Percentiles rank a stretch among this genome's conserved stretches.
Conservation (phyloP, 2,888 invertebrate genomes). For the Alloplasta piceator region DNA sequence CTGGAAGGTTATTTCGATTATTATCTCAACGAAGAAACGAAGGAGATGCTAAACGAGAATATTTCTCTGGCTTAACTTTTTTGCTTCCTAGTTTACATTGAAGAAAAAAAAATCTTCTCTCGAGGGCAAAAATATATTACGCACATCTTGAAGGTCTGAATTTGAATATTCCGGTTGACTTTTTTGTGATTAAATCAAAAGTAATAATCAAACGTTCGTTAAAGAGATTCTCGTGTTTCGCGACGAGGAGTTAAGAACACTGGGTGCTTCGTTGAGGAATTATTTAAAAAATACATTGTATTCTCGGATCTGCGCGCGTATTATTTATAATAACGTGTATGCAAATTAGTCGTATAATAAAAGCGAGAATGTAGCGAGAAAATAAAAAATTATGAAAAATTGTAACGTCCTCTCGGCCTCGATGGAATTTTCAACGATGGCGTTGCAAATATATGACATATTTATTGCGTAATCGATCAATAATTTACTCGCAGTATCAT, state of each 20-base stretch:
- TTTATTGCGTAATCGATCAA: conserved; percentile 47
- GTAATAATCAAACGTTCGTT: too few species aligned
- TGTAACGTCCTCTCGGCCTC: conserved; percentile 34
- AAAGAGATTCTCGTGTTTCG: too few species aligned
- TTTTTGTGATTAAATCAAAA: conserved; percentile 24
- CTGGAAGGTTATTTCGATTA: conserved; percentile 22
- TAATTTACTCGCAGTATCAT: neutral
- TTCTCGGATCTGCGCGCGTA: conserved; percentile 2
- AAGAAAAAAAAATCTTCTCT: too few species aligned
- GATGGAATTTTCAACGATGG: conserved; percentile 33
- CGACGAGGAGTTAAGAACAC: too few species aligned
- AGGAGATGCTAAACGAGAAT: too few species aligned
- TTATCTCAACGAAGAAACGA: neutral
- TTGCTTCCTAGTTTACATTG: too few species aligned
- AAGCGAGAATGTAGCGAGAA: conserved; percentile 27
- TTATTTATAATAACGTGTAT: conserved; percentile 47
- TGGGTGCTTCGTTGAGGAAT: neutral
- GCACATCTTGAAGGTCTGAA: conserved; percentile 16
- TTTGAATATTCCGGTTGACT: conserved; percentile 16
- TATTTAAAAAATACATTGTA: conserved; percentile 28
- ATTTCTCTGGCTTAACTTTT: too few species aligned
- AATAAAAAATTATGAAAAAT: conserved; percentile 31
- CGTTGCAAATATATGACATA: conserved; percentile 14
- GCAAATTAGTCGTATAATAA: conserved; percentile 43
- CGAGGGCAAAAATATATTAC: too few species aligned